Conservation (phyloP, 2,888 invertebrate genomes). For the Yponomeuta evonymella region DNA sequence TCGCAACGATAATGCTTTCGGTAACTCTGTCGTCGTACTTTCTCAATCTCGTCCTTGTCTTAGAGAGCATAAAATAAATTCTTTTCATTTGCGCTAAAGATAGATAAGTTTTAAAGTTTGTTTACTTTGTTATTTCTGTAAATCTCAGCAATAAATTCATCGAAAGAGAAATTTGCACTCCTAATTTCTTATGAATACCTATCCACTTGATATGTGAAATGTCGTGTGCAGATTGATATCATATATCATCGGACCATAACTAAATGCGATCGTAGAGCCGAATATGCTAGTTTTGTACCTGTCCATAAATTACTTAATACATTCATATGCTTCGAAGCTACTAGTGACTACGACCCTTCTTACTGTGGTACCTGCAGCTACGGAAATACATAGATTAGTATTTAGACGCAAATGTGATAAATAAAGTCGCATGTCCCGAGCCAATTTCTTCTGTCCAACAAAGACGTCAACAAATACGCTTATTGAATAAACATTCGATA, state of each 20-base stretch:
- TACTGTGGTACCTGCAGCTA: too few relatives aligned
- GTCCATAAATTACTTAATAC: not conserved
- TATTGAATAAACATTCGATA: not conserved
- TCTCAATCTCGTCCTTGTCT: slow-evolving; percentile 4
- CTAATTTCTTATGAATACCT: not conserved
- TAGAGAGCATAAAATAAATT: not conserved
- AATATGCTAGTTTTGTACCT: not conserved
- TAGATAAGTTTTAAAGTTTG: not conserved
- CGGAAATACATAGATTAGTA: not conserved
- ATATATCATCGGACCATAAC: not conserved
- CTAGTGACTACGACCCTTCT: not conserved
- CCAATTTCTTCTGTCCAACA: not conserved
- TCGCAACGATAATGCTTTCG: not conserved
- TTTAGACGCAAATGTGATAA: not conserved
- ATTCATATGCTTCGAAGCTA: not conserved
- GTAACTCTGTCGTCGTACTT: not conserved
- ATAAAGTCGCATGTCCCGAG: not conserved
- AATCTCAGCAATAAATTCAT: not conserved
- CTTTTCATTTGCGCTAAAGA: not conserved
- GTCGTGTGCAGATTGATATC: not conserved
- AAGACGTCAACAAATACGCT: not conserved
- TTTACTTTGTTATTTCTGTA: not conserved
- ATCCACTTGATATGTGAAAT: not conserved
- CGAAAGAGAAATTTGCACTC: not conserved
- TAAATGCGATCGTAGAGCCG: not conserved